Base-by-base conservation (phyloP, 2,113 vertebrate species). In the Lamprologus ornatipinnis region DNA sequence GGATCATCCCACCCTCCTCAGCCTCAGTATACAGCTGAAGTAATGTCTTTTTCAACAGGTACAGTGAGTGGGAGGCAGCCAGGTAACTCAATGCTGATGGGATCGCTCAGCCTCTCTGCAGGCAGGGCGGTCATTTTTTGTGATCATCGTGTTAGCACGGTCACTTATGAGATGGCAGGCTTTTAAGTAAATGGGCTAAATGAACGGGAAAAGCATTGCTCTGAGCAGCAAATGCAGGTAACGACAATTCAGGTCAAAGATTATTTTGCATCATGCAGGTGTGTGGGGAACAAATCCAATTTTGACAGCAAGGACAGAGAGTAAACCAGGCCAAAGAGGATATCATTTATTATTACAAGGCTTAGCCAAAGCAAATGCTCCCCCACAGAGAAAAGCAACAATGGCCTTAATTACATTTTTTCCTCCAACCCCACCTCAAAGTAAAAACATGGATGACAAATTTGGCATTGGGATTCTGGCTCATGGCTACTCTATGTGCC, bases 331-430 rank as follows among this genome's bases (percentile, higher is more conserved):
- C 93, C 94, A 95, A 95, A 94, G 91, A 95, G 93, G 93, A 94
- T 93, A 96, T 95, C 92, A 92, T 94, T 93, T 91, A 95, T 95
- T 94, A 96, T 95, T 95, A 95, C 93, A 95, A 91, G 92, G 90
- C 92, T 94, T 90, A 94, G 87, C 92, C 89, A 95, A 93, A 93
- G 93, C 91, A 90, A 94, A 91, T 89, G 87, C 92, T 91, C 87
- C 87, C 95, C 94, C 83, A 93, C 92, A 83, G 93, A 94, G 94
- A 92, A 89, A 80, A 85, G 91, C 92, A 94, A 96, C 94, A 95
- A 96, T 95, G 93, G 89, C 94, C 93, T 96, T 95, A 96, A 96
- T 96, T 95, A 95, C 91, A 95, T 93, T 92, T 95, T 94, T 92
- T 84, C 92, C 85, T 90, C 86, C 88, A 93, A 92, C 88, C 90